Base-by-base conservation (phyloP, 2,113 vertebrate species). In the Aphyosemion australe region DNA sequence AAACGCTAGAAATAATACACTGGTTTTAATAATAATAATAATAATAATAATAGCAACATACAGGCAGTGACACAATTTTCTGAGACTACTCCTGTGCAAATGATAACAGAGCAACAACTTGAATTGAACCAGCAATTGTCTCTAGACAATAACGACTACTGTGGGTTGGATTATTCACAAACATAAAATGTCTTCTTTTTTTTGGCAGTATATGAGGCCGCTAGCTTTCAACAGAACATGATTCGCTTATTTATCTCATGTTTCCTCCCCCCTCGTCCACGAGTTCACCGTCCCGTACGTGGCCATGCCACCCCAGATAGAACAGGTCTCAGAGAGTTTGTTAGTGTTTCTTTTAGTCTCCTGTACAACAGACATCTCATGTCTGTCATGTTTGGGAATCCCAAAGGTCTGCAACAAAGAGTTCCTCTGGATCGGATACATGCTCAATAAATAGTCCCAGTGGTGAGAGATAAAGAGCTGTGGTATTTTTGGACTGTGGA, bases 371-470 rank as follows among this genome's bases (percentile, higher is more conserved):
- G 91, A 88, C 91, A 89, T 91, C 84, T 89, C 81, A 89, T 90
- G 91, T 83, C 89, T 89, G 88, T 86, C 83, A 43, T 90, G 92
- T 94, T 85, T 69, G 16, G 89, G 92, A 90, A 90, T 94, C 94
- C 95, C 93, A 94, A 96, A 96, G 95, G 95, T 92, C 95, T 96
- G 91, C 92, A 90, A 91, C 93, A 93, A 86, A 93, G 94, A 96
- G 95, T 96, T 98, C 96, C 96, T 97, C 94, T 92, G 95, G 95
- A 92, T 83, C 89, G 92, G 93, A 94, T 94, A 93, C 96, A 97
- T 98, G 96, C 95, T 95, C 94, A 98, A 98, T 98, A 99, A 99
- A 98, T 97, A 98, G 95, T 98, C 97, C 95, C 94, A 95, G 94
- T 96, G 95, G 96, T 86, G 90, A 73, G 77, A 84, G 80, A 61